phyloP scores from a whole-genome alignment of 2,797 vertebrate genomes.

The Myotis pilosus region DNA sequence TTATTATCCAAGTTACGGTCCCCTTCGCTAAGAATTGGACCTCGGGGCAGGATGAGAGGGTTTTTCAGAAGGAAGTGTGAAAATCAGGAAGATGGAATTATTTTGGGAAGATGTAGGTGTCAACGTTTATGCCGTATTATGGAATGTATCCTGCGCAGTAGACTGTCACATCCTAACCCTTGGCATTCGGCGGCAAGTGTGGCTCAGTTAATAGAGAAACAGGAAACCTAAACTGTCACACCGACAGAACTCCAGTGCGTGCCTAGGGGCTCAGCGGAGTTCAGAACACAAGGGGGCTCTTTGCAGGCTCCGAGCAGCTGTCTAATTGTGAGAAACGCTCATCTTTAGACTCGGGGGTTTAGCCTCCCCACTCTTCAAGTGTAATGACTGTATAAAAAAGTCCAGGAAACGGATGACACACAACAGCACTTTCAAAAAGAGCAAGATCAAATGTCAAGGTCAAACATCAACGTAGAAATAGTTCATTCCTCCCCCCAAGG shows the following conservation, averaged over 20 bases:
- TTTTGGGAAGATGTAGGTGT: constrained; percentile 46
- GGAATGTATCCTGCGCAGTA: neutral
- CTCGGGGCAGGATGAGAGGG: constrained; percentile 56
- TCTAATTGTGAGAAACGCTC: constrained; percentile 9
- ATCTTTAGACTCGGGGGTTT: neutral
- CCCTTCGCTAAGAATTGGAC: constrained; percentile 52
- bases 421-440: constrained; percentile 76
- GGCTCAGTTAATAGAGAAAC: constrained; percentile 42
- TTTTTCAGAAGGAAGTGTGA: constrained; percentile 63
- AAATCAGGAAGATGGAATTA: constrained; percentile 66
- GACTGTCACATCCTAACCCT: constrained; percentile 45
- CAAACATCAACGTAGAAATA: constrained; percentile 66
- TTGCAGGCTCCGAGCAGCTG: constrained; percentile 9
- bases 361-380: constrained; percentile 25
- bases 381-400: constrained; percentile 77
- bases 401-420: constrained; percentile 35
- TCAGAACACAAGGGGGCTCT: constrained; percentile 32
- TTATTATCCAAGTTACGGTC: constrained; percentile 60
- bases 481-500: constrained; percentile 58
- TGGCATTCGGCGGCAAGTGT: neutral
- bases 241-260: neutral
- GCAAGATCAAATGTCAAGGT: constrained; percentile 72
- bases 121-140: constrained; percentile 11
- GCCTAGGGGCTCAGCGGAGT: neutral
- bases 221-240: constrained; percentile 31